Conservation (phyloP, 2,888 invertebrate species). For the Phlogophora meticulosa region DNA sequence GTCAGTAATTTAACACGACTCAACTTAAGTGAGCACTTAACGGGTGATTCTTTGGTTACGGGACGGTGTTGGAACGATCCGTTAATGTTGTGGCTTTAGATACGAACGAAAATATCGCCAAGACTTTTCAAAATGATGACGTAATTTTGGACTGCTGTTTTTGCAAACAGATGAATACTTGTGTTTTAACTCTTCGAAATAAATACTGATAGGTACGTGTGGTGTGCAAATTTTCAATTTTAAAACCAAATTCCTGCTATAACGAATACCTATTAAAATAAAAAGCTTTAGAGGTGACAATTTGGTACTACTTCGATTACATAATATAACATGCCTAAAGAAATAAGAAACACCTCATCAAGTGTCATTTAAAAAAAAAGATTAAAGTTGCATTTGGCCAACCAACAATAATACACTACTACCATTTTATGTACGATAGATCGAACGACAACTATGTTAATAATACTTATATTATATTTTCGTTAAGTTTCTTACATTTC, state of each 20-base stretch:
- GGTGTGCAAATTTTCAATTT: background rate
- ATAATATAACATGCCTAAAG: too few relatives aligned
- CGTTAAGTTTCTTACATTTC: too few relatives aligned
- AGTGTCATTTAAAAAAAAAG: too few relatives aligned
- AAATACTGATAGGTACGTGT: background rate
- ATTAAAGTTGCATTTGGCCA: too few relatives aligned
- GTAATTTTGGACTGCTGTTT: background rate
- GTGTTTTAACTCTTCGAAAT: too few relatives aligned
- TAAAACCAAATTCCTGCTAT: background rate
- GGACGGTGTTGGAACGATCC: conserved; percentile 60
- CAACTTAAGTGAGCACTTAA: conserved; percentile 83
- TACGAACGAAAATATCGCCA: conserved; percentile 19
- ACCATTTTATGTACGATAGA: too few relatives aligned
- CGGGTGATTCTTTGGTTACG: conserved; percentile 79
- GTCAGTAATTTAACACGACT: conserved; percentile 81
- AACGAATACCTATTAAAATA: background rate
- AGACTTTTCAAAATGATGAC: background rate
- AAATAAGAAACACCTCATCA: too few relatives aligned
- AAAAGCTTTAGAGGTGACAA: too few relatives aligned
- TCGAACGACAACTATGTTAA: too few relatives aligned
- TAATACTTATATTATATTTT: too few relatives aligned
- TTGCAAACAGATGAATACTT: background rate
- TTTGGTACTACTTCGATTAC: too few relatives aligned
- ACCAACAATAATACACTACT: too few relatives aligned
- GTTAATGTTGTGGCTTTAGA: conserved; percentile 53